A percentile compares a stretch with the other conserved stretches of the same genome.
Evolutionary conservation across 2,113 vertebrate genomes (phyloP).

Genomic region (Rhagologus leucostigma): DNA sequence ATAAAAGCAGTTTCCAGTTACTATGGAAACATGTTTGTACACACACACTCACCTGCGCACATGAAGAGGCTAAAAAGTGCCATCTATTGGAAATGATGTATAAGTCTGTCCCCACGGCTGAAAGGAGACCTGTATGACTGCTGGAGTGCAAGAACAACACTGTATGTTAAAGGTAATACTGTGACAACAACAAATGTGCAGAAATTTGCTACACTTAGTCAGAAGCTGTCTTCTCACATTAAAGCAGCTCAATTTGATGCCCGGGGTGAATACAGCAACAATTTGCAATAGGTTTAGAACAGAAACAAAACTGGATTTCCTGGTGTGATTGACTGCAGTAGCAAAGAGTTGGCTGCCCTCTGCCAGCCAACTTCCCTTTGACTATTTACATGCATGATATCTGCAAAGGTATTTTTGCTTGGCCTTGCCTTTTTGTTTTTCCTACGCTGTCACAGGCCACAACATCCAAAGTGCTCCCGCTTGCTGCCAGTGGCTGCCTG

Average conservation of each 20-base stretch:
- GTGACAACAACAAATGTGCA: not conserved
- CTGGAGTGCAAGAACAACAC: not conserved
- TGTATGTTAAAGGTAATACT: not conserved
- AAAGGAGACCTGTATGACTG: not conserved
- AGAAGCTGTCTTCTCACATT: not conserved
- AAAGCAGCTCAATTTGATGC: not conserved
- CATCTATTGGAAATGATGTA: not conserved
- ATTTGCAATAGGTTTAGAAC: not conserved
- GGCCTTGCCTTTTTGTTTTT: not conserved
- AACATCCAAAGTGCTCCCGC: fast-evolving
- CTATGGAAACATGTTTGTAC: not conserved
- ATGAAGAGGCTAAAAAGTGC: not conserved
- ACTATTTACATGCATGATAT: not conserved
- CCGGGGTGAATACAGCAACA: not conserved
- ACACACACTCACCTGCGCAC: not conserved
- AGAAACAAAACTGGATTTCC: not conserved
- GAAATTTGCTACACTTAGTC: not conserved
- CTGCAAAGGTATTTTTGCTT: not conserved
- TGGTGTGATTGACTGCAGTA: not conserved
- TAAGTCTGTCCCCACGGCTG: not conserved
- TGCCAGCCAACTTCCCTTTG: not conserved
- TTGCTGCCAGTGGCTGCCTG: not conserved
- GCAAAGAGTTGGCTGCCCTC: not conserved
- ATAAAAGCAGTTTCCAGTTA: not conserved
- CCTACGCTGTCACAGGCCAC: not conserved